Conservation (phyloP, 2,888 invertebrate species). For the Oscheius sp. region DNA sequence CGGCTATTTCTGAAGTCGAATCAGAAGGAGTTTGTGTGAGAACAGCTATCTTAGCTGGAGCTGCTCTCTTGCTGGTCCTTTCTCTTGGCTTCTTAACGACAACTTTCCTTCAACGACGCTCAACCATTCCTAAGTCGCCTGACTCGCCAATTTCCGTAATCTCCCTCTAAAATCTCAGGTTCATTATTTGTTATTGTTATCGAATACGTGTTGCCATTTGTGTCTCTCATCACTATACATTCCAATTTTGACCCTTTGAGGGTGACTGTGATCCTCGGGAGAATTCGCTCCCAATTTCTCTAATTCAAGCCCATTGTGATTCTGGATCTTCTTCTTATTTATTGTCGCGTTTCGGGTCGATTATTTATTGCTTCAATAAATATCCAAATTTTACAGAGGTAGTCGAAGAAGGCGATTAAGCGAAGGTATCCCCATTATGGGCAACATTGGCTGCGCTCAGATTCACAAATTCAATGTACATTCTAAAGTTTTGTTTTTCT, state of each 20-base stretch:
- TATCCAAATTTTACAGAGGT: not conserved
- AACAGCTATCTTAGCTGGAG: conserved; percentile 11
- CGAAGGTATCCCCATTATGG: conserved; percentile 51
- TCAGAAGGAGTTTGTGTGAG: conserved; percentile 29
- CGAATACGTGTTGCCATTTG: conserved; percentile 9
- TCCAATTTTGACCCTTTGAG: conserved; percentile 24
- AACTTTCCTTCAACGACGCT: not conserved
- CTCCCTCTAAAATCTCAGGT: conserved; percentile 25
- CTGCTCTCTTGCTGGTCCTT: conserved; percentile 20
- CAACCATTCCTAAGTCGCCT: conserved; percentile 6
- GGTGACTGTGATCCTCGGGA: conserved; percentile 23
- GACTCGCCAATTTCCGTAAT: conserved; percentile 30
- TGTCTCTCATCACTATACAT: conserved; percentile 11
- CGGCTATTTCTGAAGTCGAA: not conserved
- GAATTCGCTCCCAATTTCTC: conserved; percentile 4
- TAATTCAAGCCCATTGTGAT: conserved; percentile 20
- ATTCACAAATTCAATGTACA: conserved; percentile 56
- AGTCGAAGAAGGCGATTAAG: conserved; percentile 24
- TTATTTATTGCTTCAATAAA: conserved; percentile 1
- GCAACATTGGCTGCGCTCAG: conserved; percentile 47
- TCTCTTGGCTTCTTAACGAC: conserved; percentile 16
- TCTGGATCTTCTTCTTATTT: conserved; percentile 18
- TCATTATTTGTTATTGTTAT: too few relatives aligned
- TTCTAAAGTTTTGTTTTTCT: conserved; percentile 35
- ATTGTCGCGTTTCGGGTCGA: conserved; percentile 19